phyloP scores from a whole-genome alignment of 2,888 invertebrate species.

The Ennomos erosarius region DNA sequence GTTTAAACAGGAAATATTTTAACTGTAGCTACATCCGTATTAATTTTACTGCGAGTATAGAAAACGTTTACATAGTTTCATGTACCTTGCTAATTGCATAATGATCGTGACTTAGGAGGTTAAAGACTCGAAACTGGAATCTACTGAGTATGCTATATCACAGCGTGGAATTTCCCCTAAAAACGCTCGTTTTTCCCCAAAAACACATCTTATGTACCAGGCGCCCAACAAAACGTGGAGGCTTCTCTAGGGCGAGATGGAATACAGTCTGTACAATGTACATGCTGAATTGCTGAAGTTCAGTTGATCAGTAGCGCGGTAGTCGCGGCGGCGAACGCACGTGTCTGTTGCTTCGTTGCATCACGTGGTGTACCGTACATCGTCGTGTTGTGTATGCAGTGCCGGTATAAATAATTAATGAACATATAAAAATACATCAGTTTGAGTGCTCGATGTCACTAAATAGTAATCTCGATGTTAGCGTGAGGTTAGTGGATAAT shows the following conservation, averaged over 20 bases:
- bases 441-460: constrained; percentile 27
- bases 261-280: constrained; percentile 38
- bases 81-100: no score
- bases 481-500: constrained; percentile 35
- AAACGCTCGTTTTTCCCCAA: constrained; percentile 49
- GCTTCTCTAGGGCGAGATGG: constrained; percentile 64
- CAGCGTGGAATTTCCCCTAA: constrained; percentile 40
- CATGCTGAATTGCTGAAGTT: constrained; percentile 59
- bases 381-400: constrained; percentile 43
- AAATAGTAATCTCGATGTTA: constrained; percentile 31
- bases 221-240: constrained; percentile 57
- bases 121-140: no score
- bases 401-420: constrained; percentile 35
- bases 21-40: no score
- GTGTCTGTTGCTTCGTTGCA: constrained; percentile 42
- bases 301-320: constrained; percentile 71
- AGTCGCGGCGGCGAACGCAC: constrained; percentile 63
- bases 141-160: neutral
- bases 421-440: constrained; percentile 25
- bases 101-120: no score
- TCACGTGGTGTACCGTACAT: constrained; percentile 31
- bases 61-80: no score
- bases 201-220: constrained; percentile 58
- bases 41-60: no score
- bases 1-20: no score